phyloP scores from a whole-genome alignment of 2,113 vertebrate genomes.

The Tapirus terrestris region DNA sequence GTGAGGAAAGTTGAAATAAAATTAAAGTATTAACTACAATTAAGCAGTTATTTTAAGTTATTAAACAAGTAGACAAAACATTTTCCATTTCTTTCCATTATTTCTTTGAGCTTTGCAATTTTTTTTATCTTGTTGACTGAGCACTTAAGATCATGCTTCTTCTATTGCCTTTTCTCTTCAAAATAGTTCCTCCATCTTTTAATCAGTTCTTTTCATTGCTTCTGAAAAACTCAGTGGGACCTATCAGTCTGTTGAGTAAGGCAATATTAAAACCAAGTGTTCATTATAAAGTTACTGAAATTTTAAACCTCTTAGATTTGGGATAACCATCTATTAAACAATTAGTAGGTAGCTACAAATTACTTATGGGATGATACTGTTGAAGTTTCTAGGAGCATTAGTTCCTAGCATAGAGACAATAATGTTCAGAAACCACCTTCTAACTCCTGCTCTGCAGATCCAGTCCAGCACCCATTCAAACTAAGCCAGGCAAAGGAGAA shows the following conservation, averaged over 20 bases:
- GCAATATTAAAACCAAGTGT: neutral
- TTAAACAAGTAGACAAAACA: neutral
- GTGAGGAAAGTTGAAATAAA: neutral
- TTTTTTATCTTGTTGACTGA: neutral
- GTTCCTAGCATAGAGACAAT: neutral
- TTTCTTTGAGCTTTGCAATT: neutral
- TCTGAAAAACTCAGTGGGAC: neutral
- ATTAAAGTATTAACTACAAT: neutral
- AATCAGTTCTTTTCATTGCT: conserved; percentile 1
- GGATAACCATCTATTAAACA: neutral
- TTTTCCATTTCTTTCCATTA: neutral
- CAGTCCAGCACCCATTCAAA: neutral
- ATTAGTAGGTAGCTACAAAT: neutral
- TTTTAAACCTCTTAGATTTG: neutral
- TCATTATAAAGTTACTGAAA: conserved; percentile 25
- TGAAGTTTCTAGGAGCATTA: neutral
- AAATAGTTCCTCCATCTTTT: neutral
- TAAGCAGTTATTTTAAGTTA: neutral
- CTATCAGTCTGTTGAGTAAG: neutral
- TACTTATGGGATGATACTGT: neutral
- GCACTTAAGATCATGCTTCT: neutral
- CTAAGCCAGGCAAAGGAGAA: neutral
- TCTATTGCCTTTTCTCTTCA: neutral
- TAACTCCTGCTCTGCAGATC: neutral
- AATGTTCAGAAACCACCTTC: neutral